Evolutionary conservation across 2,797 vertebrate species (phyloP).

Genomic region (Enteromius mattozi): DNA sequence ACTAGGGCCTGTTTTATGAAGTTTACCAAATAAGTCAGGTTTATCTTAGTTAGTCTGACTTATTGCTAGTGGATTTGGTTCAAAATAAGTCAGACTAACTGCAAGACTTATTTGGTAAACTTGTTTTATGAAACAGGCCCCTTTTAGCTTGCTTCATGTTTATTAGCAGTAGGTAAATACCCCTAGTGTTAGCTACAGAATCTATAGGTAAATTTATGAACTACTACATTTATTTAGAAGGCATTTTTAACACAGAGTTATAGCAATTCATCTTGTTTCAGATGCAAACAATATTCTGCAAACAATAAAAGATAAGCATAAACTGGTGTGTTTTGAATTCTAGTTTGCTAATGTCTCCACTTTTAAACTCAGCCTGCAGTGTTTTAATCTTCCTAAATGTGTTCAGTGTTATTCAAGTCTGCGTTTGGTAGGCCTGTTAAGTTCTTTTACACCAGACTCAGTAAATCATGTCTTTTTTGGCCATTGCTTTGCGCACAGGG

Average conservation of each 20-base stretch:
- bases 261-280: neutral
- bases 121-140: too few relatives aligned
- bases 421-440: neutral
- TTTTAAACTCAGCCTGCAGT: neutral
- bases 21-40: too few relatives aligned
- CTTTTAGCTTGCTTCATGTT: neutral
- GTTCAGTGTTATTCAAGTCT: neutral
- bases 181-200: neutral
- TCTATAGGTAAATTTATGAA: neutral
- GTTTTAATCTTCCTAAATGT: neutral
- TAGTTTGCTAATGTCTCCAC: neutral
- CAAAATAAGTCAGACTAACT: too few relatives aligned
- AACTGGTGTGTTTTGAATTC: neutral
- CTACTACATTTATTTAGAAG: neutral
- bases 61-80: too few relatives aligned
- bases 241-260: neutral
- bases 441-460: neutral
- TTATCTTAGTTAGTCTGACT: too few relatives aligned
- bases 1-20: too few relatives aligned
- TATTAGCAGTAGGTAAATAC: neutral
- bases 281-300: neutral
- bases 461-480: neutral
- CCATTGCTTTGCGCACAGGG: neutral
- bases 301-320: neutral
- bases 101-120: too few relatives aligned